Base-by-base conservation (phyloP, 2,888 invertebrate species). In the Spicauda simplicius region DNA sequence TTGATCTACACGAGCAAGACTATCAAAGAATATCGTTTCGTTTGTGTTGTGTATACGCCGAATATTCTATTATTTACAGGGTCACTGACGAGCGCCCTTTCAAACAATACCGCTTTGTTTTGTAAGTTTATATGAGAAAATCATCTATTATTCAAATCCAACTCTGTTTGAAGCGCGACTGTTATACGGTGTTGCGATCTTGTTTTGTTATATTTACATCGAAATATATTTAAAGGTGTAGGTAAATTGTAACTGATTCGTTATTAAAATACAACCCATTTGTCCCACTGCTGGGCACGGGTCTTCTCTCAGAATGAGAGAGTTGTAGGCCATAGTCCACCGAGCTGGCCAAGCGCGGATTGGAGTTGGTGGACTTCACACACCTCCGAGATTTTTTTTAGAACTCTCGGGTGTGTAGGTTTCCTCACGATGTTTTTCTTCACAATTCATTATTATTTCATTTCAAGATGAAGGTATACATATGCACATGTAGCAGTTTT, bases 61-160 rank as follows among this genome's bases (percentile, higher is more conserved):
- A 45, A 45, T 45, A 5, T n/a, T 45, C 37, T 45, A 45, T 45
- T 45, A 45, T 45, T 45, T 11, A 45, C 5, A n/a, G 45, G 45
- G n/a, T 8, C n/a, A 45, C 41, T 45, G 45, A 45, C 45, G 45
- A 45, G 45, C 45, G 45, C 45, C n/a, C 45, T 45, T 41, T n/a
- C 14, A n/a, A n/a, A n/a, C n/a, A 45, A n/a, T n/a, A 45, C 14
- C 45, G n/a, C 45, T 45, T 45, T 45, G 45, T 45, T 45, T 45
- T 45, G 45, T 45, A 45, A 45, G 45, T 45, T 45, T n/a, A 45
- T 45, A 45, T 45, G 45, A 45, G 45, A 45, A n/a, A 45, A n/a
- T 45, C 45, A 45, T 45, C n/a, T 45, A 45, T 45, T 45, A 45
- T 45, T 45, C 45, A 45, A 45, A n/a, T n/a, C 45, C n/a, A n/a